Base-by-base conservation (phyloP, 2,797 vertebrate species). In the Siniperca scherzeri region DNA sequence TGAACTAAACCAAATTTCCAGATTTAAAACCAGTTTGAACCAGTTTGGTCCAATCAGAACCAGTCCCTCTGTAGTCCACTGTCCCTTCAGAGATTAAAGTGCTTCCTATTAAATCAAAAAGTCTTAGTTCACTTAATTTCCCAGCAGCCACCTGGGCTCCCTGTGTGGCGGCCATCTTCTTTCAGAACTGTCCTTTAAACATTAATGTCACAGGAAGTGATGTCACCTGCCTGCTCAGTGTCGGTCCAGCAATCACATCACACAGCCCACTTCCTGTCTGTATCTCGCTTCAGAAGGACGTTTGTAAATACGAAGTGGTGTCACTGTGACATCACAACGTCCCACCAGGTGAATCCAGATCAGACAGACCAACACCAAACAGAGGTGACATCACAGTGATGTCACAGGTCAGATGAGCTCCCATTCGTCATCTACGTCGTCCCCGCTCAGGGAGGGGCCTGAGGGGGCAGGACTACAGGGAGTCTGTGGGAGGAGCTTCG, bases 361-460 rank as follows among this genome's bases (percentile, higher is more conserved):
- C 33, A 70, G 56, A 57, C 13, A 16, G 33, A 73, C 52, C 53
- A 33, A 46, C 61, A 40, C 19, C 30, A 17, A 56, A 12, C 61
- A 48, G 38, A 17, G 9, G 68, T 69, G 65, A 79, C 69, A 70
- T 85, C 64, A 67, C 33, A 12, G 50, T 19, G 57, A 65, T 5
- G 62, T 78, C 79, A 62, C 14, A 1, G 11, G 5, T 97, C 96
- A 99, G 93, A 99, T 97, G 68, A 99, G 97, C 89, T 98, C 98
- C 98, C 98, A 99, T 89, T 98, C 98, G 1, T 99, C 98, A 70
- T 99, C 98, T 14, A 97, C 95, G 59, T 99, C 97, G 8, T 99
- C 98, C 0, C 89, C 84, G 33, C 94, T 96, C 16, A 94, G 88
- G 60, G 93, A 82, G 2, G 92, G 60, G 10, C 89, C 94, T 33